Conservation (phyloP, 1,140 invertebrate genomes). For the Tenebrio molitor region DNA sequence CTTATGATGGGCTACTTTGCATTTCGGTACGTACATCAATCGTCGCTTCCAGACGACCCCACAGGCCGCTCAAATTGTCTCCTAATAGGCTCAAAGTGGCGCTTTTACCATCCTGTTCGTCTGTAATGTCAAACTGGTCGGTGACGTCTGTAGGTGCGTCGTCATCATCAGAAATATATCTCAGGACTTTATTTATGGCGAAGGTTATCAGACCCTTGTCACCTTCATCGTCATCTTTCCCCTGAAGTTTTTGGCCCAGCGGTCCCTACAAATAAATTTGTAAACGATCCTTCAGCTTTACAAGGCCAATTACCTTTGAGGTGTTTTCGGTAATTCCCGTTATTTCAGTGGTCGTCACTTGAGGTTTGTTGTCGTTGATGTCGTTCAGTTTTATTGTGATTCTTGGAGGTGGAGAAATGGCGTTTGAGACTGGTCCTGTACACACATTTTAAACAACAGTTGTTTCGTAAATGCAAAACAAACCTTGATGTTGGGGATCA, state of each 20-base stretch:
- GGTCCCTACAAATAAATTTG: neutral
- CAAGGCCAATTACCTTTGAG: constrained; percentile 66
- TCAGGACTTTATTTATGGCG: constrained; percentile 63
- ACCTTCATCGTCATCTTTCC: constrained; percentile 56
- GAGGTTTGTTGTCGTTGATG: constrained; percentile 71
- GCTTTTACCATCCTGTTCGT: constrained; percentile 49
- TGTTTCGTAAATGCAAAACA: no score
- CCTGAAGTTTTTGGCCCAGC: neutral
- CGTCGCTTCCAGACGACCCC: constrained; percentile 68
- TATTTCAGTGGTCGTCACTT: constrained; percentile 47
- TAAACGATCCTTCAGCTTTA: neutral
- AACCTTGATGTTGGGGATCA: constrained; percentile 36
- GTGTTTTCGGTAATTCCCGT: constrained; percentile 65
- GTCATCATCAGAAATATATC: no score
- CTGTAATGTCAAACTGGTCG: neutral
- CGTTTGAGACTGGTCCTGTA: constrained; percentile 53
- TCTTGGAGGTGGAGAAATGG: constrained; percentile 41
- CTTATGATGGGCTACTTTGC: neutral
- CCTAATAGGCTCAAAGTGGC: constrained; percentile 65
- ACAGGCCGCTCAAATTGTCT: constrained; percentile 68
- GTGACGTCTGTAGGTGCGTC: no score
- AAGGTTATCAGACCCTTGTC: constrained; percentile 69
- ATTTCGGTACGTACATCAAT: constrained; percentile 64
- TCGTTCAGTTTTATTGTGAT: constrained; percentile 68
- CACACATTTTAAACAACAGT: no score